Percentiles rank a stretch among this genome's conserved stretches.
These are phyloP conservation scores for Rhizoglyphus robini DNA, from an alignment of 1,140 invertebrate species.

Conservation along the genomic window DNA sequence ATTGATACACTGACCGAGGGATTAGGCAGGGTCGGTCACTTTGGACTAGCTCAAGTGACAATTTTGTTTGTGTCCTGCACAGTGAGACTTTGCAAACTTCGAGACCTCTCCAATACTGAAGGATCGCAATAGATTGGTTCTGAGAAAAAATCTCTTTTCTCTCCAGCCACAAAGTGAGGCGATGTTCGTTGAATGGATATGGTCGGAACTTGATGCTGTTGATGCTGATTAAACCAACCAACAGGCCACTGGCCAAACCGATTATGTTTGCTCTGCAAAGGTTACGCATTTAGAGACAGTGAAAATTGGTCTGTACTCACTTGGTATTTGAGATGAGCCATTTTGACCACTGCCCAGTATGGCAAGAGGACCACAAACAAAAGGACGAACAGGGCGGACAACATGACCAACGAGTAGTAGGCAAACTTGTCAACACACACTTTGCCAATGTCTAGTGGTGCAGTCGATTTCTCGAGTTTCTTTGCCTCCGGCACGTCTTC, in stretches of 20 bases:
- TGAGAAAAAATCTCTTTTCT: constrained; percentile 32
- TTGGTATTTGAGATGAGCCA: constrained; percentile 20
- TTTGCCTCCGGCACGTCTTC: constrained; percentile 27
- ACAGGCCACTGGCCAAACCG: neutral
- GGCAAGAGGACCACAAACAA: constrained; percentile 48
- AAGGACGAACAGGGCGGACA: constrained; percentile 51
- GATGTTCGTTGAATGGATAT: neutral
- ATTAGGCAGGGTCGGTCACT: too few species aligned
- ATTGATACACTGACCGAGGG: too few species aligned
- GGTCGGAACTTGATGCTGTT: neutral
- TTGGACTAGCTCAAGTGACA: too few species aligned
- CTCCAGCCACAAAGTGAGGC: neutral
- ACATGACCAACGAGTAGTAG: constrained; percentile 59
- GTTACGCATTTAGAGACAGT: neutral
- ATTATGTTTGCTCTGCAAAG: neutral
- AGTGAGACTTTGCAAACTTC: constrained; percentile 35
- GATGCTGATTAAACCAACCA: neutral
- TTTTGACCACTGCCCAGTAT: constrained; percentile 34
- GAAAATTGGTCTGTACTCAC: neutral
- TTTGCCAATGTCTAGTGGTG: neutral
- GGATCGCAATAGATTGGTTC: constrained; percentile 47
- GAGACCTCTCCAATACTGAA: constrained; percentile 66
- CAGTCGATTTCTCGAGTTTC: neutral
- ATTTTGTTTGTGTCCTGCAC: constrained; percentile 4
- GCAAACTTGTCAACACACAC: constrained; percentile 56